phyloP scores from a whole-genome alignment of 1,140 invertebrate genomes.

The Drosophila tsacasi region DNA sequence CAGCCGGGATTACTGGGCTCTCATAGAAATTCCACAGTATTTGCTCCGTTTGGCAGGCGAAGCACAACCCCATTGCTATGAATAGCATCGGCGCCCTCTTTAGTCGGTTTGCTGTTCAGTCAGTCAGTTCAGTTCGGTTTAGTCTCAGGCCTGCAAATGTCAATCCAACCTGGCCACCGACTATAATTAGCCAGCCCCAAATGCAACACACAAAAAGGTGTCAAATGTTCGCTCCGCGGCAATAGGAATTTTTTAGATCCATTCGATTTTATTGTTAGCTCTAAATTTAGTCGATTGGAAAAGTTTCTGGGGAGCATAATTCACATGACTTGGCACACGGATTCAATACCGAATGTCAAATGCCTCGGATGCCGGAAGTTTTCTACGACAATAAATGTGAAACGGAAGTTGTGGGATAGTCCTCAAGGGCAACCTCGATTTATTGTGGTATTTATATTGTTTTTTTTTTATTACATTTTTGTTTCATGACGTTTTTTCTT shows the following conservation, averaged over 20 bases:
- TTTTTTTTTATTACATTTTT: background rate
- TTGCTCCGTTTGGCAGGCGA: conserved; percentile 49
- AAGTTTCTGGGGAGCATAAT: conserved; percentile 58
- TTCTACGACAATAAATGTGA: conserved; percentile 39
- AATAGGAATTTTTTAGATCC: background rate
- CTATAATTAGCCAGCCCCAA: conserved; percentile 75
- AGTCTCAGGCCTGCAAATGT: conserved; percentile 66
- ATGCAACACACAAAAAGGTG: conserved; percentile 58
- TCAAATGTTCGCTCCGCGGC: conserved; percentile 42
- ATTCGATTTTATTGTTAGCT: conserved; percentile 26
- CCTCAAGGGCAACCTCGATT: conserved; percentile 69
- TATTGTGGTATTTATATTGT: conserved; percentile 7
- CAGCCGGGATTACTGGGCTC: conserved; percentile 5
- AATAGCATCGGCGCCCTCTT: conserved; percentile 62
- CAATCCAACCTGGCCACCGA: conserved; percentile 52
- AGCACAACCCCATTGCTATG: conserved; percentile 71
- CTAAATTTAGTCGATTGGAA: conserved; percentile 72
- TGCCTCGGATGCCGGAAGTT: conserved; percentile 65
- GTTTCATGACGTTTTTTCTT: background rate
- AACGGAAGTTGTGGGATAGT: conserved; percentile 69
- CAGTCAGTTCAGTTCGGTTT: conserved; percentile 16
- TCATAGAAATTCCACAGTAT: conserved; percentile 33
- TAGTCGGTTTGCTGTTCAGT: conserved; percentile 22
- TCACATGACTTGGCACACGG: conserved; percentile 62
- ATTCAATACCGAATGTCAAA: conserved; percentile 40